Percentiles rank a stretch among this genome's conserved stretches.
These are phyloP conservation scores for Chloroceryle amazona DNA, from an alignment of 2,797 vertebrate genomes.

Conservation along the genomic window DNA sequence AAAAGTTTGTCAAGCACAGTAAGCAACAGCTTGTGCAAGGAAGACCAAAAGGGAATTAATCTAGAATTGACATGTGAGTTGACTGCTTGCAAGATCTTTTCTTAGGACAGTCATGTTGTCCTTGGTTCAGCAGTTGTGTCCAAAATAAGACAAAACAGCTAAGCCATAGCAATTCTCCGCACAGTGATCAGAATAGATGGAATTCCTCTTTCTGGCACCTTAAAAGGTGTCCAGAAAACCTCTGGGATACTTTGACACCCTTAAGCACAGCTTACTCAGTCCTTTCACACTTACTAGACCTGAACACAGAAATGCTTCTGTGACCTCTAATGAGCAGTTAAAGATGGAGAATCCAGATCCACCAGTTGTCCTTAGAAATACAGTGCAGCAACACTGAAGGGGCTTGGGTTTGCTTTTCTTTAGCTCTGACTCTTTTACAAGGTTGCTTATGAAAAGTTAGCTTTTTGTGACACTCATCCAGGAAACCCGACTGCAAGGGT, in stretches of 20 bases:
- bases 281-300: background rate
- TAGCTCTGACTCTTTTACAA: background rate
- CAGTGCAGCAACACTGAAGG: background rate
- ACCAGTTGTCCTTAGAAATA: background rate
- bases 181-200: background rate
- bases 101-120: background rate
- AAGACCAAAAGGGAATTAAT: background rate
- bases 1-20: background rate
- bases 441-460: background rate
- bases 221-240: background rate
- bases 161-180: background rate
- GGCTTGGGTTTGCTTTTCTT: background rate
- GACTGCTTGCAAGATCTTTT: background rate
- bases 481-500: background rate
- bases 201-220: background rate
- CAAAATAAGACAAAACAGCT: background rate
- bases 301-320: background rate
- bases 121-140: background rate
- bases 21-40: background rate
- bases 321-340: background rate
- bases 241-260: background rate
- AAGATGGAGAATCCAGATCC: background rate
- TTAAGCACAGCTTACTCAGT: background rate
- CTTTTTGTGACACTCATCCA: background rate
- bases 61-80: background rate